Evolutionary conservation across 2,888 invertebrate species (phyloP).

Genomic region (Pecten maximus): DNA sequence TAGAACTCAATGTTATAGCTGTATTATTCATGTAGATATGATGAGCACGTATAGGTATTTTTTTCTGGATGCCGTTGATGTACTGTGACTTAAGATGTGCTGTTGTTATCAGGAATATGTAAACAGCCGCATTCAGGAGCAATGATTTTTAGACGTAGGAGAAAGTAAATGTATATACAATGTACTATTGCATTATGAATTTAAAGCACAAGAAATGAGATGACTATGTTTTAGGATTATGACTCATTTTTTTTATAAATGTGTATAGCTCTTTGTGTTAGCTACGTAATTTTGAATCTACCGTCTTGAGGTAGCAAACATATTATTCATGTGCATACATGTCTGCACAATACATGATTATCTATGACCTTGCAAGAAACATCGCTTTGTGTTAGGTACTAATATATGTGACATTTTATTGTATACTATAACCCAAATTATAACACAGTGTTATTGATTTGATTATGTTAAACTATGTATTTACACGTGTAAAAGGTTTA

Average conservation of each 20-base stretch:
- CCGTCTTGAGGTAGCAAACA: background rate
- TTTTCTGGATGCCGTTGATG: background rate
- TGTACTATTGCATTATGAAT: background rate
- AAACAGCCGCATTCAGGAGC: no score
- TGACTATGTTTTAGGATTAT: no score
- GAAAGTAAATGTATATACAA: background rate
- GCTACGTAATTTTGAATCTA: background rate
- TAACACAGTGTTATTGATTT: background rate
- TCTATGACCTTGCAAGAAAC: slow-evolving; percentile 11
- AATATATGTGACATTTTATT: background rate
- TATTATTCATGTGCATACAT: background rate
- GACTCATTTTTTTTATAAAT: background rate
- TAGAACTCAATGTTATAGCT: background rate
- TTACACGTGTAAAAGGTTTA: no score
- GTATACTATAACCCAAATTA: no score
- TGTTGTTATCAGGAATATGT: no score
- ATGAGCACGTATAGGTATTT: background rate
- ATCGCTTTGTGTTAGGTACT: background rate
- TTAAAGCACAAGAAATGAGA: no score
- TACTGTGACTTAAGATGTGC: background rate
- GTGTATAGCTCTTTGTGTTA: background rate
- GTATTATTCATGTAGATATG: background rate
- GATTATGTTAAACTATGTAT: background rate
- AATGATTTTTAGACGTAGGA: no score
- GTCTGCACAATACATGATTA: no score